These are phyloP conservation scores for Cydia splendana DNA, from an alignment of 1,140 invertebrate species.

Conservation along the genomic window DNA sequence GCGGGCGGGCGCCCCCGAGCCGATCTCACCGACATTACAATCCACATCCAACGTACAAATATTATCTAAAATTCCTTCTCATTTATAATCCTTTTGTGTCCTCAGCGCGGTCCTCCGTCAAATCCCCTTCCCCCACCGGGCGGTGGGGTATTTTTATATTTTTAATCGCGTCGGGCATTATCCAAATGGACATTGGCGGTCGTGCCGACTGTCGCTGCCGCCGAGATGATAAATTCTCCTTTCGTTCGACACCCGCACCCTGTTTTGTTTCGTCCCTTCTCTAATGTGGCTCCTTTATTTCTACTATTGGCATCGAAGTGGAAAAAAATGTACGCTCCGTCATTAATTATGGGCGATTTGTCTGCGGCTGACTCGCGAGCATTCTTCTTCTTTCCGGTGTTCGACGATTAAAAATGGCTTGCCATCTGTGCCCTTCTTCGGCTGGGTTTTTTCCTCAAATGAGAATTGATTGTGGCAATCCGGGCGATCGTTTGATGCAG, in stretches of 20 bases:
- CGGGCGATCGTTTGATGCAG: slow-evolving; percentile 66
- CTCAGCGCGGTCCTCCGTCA: slow-evolving; percentile 77
- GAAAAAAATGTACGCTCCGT: slow-evolving; percentile 57
- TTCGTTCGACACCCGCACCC: slow-evolving; percentile 72
- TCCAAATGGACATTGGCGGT: slow-evolving; percentile 78
- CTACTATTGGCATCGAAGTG: slow-evolving; percentile 58
- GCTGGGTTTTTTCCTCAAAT: slow-evolving; percentile 55
- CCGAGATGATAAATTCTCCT: slow-evolving; percentile 78
- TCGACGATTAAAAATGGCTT: slow-evolving; percentile 73
- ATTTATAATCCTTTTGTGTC: slow-evolving; percentile 81
- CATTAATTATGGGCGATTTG: slow-evolving; percentile 77
- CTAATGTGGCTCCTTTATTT: slow-evolving; percentile 55
- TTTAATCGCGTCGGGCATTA: slow-evolving; percentile 80
- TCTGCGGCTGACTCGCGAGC: slow-evolving; percentile 69
- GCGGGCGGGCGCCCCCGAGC: slow-evolving; percentile 45
- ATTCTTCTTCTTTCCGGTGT: slow-evolving; percentile 54
- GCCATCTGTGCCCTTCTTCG: slow-evolving; percentile 51
- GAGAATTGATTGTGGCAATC: slow-evolving; percentile 74
- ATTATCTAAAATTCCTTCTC: slow-evolving; percentile 81
- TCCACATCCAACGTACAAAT: slow-evolving; percentile 79
- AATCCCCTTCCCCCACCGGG: slow-evolving; percentile 51
- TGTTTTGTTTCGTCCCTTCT: slow-evolving; percentile 74
- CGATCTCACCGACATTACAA: slow-evolving; percentile 75
- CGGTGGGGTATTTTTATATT: slow-evolving; percentile 78
- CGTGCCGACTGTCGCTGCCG: slow-evolving; percentile 68